Base-by-base conservation (phyloP, 2,888 invertebrate genomes). In the Drosophila histrio region DNA sequence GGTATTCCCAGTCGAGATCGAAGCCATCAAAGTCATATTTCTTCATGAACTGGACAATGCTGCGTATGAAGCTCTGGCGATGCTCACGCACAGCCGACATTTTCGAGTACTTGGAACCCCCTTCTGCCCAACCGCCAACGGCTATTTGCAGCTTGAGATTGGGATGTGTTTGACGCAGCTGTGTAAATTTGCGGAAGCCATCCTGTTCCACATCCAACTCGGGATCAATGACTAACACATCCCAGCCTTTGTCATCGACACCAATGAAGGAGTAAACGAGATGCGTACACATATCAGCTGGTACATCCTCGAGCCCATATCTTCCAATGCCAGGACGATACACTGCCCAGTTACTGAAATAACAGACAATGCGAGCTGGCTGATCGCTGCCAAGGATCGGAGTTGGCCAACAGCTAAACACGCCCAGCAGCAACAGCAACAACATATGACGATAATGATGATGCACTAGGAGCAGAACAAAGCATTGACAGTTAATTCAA, bases 1-100 rank as follows among this genome's bases (percentile, higher is more conserved):
- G 97, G 89, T 97, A 97, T 91, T 97, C 97, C 97, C 97, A 97
- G 89, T 97, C 97, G 82, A 97, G 93, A 89, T 97, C 97, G 85
- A 97, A 94, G 0, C 97, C 97, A 87, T 97, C 97, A 77, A 97
- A 97, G 21, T 94, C 92, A 88, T 96, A 97, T 84, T 94, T 93
- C 52, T 95, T 92, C 93, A 97, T 94, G 89, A 96, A 96, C 73
- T 93, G 95, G 46, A 97, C 94, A 50, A 96, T 94, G 86, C 96
- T 96, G 44, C 92, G 92, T 69, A 97, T 95, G 89, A 97, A 97
- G 1, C 93, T 92, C 84, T 94, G 93, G 50, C 97, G 93, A 17
- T 94, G 93, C 52, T 93, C 93, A 83, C 95, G 95, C 43, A 94
- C 93, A 0, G 95, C 93, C 0, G 96, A 96, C 94, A 97, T 95